phyloP scores from a whole-genome alignment of 2,113 vertebrate species.

The Cairina moschata region DNA sequence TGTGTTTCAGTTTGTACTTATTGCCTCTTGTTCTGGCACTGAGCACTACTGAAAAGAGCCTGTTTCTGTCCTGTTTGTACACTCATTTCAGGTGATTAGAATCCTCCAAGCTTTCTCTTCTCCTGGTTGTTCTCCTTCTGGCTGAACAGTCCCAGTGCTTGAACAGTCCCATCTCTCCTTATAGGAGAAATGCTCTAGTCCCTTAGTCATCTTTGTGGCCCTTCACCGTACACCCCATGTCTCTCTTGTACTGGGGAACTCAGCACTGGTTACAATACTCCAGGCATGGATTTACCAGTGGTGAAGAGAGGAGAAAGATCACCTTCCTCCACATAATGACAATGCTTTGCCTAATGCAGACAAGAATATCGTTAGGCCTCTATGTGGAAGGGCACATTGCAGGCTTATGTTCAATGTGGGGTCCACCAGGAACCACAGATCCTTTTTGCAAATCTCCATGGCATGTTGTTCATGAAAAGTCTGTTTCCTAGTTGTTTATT shows the following conservation, averaged over 20 bases:
- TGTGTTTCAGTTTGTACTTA: neutral
- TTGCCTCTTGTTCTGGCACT: neutral
- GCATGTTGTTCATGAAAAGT: neutral
- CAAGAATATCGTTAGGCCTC: neutral
- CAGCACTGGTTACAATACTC: rapidly evolving
- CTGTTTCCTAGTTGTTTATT: neutral
- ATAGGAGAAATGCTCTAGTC: neutral
- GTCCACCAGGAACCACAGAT: neutral
- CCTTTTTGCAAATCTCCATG: neutral
- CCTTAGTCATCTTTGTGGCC: neutral
- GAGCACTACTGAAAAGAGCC: neutral
- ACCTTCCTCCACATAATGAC: neutral
- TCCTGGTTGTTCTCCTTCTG: neutral
- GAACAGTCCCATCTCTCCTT: neutral
- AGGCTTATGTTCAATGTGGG: neutral
- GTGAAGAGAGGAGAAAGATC: neutral
- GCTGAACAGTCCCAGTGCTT: neutral
- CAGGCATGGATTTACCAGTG: neutral
- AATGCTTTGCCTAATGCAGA: neutral
- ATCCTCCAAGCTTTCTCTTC: neutral
- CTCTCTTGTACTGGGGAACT: neutral
- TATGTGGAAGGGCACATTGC: neutral
- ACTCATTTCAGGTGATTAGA: neutral
- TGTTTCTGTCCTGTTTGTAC: neutral
- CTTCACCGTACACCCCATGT: neutral